Evolutionary conservation across 2,797 vertebrate genomes (phyloP).

Genomic region (Hypotaenidia okinawae): DNA sequence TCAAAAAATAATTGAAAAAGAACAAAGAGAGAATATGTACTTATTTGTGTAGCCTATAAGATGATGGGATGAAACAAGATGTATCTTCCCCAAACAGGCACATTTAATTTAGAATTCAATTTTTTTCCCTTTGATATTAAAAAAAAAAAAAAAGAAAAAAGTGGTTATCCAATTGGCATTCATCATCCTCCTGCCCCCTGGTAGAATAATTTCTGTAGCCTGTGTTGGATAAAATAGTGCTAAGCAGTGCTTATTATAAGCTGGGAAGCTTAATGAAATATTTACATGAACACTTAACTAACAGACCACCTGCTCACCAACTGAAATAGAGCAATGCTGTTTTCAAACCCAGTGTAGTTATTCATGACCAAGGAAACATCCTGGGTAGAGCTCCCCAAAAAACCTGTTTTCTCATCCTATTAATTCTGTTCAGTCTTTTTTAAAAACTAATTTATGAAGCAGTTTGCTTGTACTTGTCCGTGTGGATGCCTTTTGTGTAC

Average conservation of each 20-base stretch:
- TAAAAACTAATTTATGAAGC: neutral
- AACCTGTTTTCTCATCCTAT: neutral
- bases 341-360: neutral
- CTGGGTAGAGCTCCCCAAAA: neutral
- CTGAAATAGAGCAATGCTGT: conserved; percentile 31
- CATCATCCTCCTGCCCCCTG: too few relatives aligned
- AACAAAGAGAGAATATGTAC: neutral
- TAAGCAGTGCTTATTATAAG: conserved; percentile 5
- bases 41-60: neutral
- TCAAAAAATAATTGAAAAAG: neutral
- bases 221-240: neutral
- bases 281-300: conserved; percentile 29
- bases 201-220: neutral
- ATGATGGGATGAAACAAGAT: neutral
- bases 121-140: neutral
- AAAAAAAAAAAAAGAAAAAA: neutral
- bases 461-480: neutral
- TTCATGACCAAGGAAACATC: neutral
- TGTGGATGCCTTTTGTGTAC: neutral
- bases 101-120: neutral
- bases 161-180: neutral
- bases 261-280: conserved; percentile 40
- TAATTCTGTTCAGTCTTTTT: neutral
- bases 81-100: neutral
- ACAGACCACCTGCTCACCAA: conserved; percentile 24